Conservation (phyloP, 2,797 vertebrate species). For the Chloroceryle inda region DNA sequence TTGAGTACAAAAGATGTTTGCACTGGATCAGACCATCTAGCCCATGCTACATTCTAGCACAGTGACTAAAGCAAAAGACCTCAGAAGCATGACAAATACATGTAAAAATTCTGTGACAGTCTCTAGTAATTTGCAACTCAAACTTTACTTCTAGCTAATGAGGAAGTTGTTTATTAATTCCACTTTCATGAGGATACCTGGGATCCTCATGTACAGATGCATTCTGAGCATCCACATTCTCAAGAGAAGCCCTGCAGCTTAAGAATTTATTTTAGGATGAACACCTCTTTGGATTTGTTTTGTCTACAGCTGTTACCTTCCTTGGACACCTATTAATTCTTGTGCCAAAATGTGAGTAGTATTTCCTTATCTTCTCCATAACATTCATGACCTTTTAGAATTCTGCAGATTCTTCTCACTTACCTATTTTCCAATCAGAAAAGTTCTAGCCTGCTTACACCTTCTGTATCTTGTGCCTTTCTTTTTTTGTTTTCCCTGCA, state of each 20-base stretch:
- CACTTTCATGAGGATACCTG: not conserved
- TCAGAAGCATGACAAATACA: not conserved
- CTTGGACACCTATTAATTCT: not conserved
- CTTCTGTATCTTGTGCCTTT: not conserved
- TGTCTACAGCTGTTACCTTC: not conserved
- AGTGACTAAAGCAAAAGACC: not conserved
- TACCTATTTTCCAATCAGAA: not conserved
- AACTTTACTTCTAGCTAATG: not conserved
- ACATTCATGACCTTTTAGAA: not conserved
- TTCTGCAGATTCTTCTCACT: not conserved
- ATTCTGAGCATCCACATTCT: not conserved
- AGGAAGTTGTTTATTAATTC: not conserved
- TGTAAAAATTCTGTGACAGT: not conserved
- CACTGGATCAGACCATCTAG: not conserved
- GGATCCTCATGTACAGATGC: not conserved
- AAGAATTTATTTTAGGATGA: not conserved
- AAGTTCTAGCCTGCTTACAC: not conserved
- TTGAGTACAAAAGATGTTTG: not conserved
- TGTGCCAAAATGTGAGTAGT: not conserved
- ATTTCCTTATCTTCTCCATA: not conserved
- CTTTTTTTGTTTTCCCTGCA: not conserved
- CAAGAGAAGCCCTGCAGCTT: not conserved
- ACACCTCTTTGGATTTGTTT: not conserved
- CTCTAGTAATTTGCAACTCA: not conserved
- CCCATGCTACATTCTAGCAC: not conserved